A percentile compares a stretch with the other conserved stretches of the same genome.
Conservation (phyloP, 2,797 vertebrate genomes). For the Petrocephalus schoutedeni region DNA sequence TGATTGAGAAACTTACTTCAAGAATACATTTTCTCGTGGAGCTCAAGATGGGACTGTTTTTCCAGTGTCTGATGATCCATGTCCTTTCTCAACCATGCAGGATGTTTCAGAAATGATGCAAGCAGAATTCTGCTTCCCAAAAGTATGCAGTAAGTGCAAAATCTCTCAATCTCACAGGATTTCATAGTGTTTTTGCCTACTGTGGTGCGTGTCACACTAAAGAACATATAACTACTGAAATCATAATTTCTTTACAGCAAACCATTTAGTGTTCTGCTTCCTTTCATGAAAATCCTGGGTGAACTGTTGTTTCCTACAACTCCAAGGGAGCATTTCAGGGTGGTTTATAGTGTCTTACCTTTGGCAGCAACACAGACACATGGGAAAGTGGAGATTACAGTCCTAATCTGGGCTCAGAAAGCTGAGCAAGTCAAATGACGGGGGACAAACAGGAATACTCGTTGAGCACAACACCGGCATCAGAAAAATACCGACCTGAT, state of each 20-base stretch:
- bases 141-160: neutral
- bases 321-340: neutral
- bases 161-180: neutral
- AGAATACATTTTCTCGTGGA: neutral
- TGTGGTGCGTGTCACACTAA: neutral
- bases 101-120: neutral
- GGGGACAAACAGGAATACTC: neutral
- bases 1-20: neutral
- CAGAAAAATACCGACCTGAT: neutral
- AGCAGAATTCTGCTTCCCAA: neutral
- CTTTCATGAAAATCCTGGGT: neutral
- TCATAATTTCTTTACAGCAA: neutral
- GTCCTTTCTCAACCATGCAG: neutral
- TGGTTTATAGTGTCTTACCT: neutral
- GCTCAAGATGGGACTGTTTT: neutral
- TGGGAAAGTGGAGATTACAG: neutral
- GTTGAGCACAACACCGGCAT: neutral
- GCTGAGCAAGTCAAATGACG: neutral
- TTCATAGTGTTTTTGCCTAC: neutral
- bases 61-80: neutral
- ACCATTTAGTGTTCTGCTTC: neutral
- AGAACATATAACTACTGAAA: neutral
- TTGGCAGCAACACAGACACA: neutral
- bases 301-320: neutral
- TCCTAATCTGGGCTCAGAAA: neutral